Percentiles rank a stretch among this genome's conserved stretches.
These are phyloP conservation scores for Parnassius apollo DNA, from an alignment of 2,888 invertebrate genomes.

Conservation along the genomic window DNA sequence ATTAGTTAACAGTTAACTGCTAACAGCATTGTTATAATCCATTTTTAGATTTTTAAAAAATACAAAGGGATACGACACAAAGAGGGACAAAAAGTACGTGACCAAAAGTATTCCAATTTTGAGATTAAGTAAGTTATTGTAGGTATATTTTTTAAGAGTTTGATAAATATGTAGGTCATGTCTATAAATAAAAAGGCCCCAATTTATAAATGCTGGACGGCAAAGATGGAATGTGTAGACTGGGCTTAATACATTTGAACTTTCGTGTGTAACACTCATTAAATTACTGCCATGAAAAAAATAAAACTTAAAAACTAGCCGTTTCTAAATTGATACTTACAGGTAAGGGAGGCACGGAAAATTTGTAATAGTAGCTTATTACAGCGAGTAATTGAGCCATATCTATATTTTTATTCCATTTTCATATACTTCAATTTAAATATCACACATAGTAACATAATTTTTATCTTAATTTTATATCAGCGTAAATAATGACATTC, in stretches of 20 bases:
- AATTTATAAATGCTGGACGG: conserved; percentile 19
- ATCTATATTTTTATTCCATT: background rate
- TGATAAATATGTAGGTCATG: conserved; percentile 49
- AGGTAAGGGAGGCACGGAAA: conserved; percentile 1
- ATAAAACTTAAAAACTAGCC: conserved; percentile 63
- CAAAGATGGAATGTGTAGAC: conserved; percentile 27
- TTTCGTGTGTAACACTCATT: conserved; percentile 70
- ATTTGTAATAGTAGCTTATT: conserved; percentile 11
- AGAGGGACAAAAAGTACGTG: no score
- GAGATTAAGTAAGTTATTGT: no score
- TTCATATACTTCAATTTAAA: no score
- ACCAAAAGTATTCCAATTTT: no score
- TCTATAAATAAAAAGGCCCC: conserved; percentile 39
- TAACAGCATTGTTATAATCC: no score
- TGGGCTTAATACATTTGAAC: conserved; percentile 45
- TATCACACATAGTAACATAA: no score
- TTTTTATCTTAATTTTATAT: no score
- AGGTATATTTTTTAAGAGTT: conserved; percentile 35
- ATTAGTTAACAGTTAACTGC: no score
- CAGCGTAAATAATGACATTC: no score
- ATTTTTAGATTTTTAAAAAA: no score
- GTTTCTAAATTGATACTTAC: conserved; percentile 62
- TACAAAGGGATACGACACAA: no score
- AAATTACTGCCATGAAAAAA: conserved; percentile 67
- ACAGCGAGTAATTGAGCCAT: conserved; percentile 9